A percentile compares a stretch with the other conserved stretches of the same genome.
phyloP scores from a whole-genome alignment of 2,797 vertebrate species.

The Hypotaenidia okinawae region DNA sequence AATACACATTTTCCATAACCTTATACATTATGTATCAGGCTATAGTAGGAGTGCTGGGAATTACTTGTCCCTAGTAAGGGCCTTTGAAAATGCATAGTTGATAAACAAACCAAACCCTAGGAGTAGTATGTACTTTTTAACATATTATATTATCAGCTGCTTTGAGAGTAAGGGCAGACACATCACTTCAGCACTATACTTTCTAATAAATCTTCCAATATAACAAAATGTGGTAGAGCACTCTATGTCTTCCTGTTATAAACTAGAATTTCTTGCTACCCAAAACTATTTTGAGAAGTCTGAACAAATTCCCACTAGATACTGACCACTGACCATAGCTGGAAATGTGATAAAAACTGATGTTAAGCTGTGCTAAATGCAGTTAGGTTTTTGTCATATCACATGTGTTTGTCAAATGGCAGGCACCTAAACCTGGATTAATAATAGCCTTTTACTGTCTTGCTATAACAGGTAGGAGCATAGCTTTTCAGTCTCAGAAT shows the following conservation, averaged over 20 bases:
- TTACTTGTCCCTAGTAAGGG: constrained; percentile 76
- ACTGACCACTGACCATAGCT: not conserved
- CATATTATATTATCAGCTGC: constrained; percentile 50
- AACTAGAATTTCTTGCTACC: constrained; percentile 41
- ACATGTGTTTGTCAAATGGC: not conserved
- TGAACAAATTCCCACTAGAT: not conserved
- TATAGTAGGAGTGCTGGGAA: constrained; percentile 76
- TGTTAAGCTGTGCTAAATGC: not conserved
- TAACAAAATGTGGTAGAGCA: not conserved
- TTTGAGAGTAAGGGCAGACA: not conserved
- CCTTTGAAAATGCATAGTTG: constrained; percentile 76
- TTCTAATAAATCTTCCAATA: not conserved
- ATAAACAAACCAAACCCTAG: constrained; percentile 76
- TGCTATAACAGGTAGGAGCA: not conserved
- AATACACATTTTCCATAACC: constrained; percentile 80
- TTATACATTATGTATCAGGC: constrained; percentile 82
- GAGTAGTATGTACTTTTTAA: constrained; percentile 38
- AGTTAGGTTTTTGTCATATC: not conserved
- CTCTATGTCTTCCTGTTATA: not conserved
- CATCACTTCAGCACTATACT: not conserved
- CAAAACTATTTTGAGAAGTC: not conserved
- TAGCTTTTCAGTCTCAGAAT: not conserved
- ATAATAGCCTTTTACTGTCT: not conserved
- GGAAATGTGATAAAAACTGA: constrained; percentile 7
- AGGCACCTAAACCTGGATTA: not conserved